These are phyloP conservation scores for Papio anubis DNA, from an alignment of 2,113 vertebrate species.

Conservation along the genomic window DNA sequence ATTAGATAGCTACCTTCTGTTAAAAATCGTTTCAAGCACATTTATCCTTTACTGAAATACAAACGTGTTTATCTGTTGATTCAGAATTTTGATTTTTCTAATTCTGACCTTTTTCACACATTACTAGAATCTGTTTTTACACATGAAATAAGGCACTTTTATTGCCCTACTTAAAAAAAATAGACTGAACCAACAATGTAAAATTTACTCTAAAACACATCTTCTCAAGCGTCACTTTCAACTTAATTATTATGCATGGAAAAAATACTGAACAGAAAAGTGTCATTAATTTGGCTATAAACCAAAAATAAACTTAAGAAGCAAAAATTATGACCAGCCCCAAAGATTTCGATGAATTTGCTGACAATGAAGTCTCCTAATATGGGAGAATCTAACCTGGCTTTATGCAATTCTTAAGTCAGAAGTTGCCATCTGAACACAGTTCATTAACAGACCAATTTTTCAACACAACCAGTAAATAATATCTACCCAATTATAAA, in stretches of 20 bases:
- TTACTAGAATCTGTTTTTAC: constrained; percentile 23
- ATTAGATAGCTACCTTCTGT: constrained; percentile 17
- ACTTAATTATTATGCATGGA: constrained; percentile 2
- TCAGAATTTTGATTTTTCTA: constrained; percentile 49
- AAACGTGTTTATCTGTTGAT: constrained; percentile 35
- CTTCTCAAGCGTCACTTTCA: constrained; percentile 44
- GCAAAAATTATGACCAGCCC: neutral
- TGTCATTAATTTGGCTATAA: constrained; percentile 26
- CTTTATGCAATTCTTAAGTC: constrained; percentile 23
- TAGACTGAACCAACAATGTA: neutral
- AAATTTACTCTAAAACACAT: constrained; percentile 57
- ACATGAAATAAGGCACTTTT: constrained; percentile 42
- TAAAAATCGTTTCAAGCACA: constrained; percentile 17
- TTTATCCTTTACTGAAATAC: constrained; percentile 31
- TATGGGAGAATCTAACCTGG: neutral
- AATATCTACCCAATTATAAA: constrained; percentile 17
- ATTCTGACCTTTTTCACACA: constrained; percentile 44
- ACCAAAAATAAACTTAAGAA: constrained; percentile 14
- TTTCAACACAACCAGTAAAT: constrained; percentile 41
- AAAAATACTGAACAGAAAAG: constrained; percentile 44
- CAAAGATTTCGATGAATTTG: neutral
- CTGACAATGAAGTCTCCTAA: constrained; percentile 34
- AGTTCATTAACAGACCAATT: constrained; percentile 21
- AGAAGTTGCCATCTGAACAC: constrained; percentile 35
- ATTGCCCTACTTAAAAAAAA: constrained; percentile 41